Conservation (phyloP, 2,113 vertebrate species). For the Elephas maximus region DNA sequence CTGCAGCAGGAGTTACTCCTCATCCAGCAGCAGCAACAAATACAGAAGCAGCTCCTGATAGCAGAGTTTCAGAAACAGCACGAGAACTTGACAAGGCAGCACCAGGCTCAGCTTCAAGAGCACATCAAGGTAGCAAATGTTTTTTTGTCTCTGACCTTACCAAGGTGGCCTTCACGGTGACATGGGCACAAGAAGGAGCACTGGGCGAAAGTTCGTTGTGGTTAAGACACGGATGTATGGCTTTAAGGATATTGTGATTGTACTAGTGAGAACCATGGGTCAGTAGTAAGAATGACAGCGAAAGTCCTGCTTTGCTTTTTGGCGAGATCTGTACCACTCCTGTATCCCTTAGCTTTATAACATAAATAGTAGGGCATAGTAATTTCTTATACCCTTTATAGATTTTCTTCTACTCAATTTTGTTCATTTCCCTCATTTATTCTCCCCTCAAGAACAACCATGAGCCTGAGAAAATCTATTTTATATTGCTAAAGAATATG, state of each 20-base stretch:
- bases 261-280: background rate
- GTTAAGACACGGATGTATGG: background rate
- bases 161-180: background rate
- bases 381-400: background rate
- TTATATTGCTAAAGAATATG: background rate
- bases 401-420: background rate
- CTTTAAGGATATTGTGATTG: constrained; percentile 6
- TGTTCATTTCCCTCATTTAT: background rate
- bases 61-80: constrained; percentile 99
- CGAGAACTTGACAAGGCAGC: constrained; percentile 97
- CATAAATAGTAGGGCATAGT: background rate
- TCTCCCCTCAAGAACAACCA: background rate
- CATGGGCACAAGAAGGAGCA: background rate
- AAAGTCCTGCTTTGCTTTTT: background rate
- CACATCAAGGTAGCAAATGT: constrained; percentile 97
- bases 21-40: constrained; percentile 99
- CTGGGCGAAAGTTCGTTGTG: background rate
- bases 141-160: constrained; percentile 74
- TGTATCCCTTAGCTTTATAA: background rate
- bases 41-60: constrained; percentile 98
- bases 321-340: background rate
- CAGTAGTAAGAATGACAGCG: background rate
- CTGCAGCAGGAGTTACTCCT: constrained; percentile 97
- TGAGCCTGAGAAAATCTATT: background rate
- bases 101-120: constrained; percentile 99